Evolutionary conservation across 2,888 invertebrate species (phyloP).

Genomic region (Napeogenes sylphis): DNA sequence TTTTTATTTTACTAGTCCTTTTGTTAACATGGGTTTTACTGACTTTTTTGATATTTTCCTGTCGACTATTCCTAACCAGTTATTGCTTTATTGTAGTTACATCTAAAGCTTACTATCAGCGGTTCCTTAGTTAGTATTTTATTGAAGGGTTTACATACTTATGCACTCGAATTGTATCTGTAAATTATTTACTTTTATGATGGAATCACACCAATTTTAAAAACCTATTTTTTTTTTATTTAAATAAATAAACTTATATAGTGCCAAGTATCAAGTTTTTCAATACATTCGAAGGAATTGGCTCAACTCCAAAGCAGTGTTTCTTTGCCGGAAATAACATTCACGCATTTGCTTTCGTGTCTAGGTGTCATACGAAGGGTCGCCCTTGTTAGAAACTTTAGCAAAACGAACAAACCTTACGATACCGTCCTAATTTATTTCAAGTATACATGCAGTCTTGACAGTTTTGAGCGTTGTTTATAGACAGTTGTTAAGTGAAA

Average conservation of each 20-base stretch:
- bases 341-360: slow-evolving; percentile 41
- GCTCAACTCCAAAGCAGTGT: slow-evolving; percentile 6
- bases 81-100: too few relatives aligned
- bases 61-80: not conserved
- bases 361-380: slow-evolving; percentile 47
- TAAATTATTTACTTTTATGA: too few relatives aligned
- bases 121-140: too few relatives aligned
- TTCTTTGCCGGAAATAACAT: slow-evolving; percentile 9
- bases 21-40: slow-evolving; percentile 29
- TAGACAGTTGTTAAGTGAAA: slow-evolving; percentile 14
- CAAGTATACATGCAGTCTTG: slow-evolving; percentile 47
- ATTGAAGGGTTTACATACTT: too few relatives aligned
- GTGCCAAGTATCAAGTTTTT: slow-evolving; percentile 1
- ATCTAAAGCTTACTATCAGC: too few relatives aligned
- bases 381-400: slow-evolving; percentile 47
- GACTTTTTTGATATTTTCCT: not conserved
- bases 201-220: too few relatives aligned
- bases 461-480: slow-evolving; percentile 33
- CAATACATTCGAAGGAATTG: slow-evolving; percentile 1
- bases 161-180: too few relatives aligned
- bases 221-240: too few relatives aligned
- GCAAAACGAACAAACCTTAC: slow-evolving; percentile 37
- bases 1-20: slow-evolving; percentile 39
- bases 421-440: slow-evolving; percentile 54
- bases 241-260: too few relatives aligned